phyloP scores from a whole-genome alignment of 1,140 invertebrate genomes.

The Physella acuta region DNA sequence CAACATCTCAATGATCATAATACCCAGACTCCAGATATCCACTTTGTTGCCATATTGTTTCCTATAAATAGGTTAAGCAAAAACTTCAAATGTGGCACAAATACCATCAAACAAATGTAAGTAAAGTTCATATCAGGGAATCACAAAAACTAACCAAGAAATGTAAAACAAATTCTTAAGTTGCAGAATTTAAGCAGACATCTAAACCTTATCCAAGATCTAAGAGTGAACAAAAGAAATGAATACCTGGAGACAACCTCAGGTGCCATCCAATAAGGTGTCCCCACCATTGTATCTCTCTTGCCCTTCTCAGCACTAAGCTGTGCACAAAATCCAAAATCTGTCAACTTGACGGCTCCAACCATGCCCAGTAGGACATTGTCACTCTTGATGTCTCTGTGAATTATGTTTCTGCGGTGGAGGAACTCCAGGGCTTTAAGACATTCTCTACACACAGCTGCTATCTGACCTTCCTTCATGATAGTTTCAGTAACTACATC shows the following conservation, averaged over 20 bases:
- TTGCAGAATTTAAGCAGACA: too few relatives aligned
- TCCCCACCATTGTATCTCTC: constrained; percentile 60
- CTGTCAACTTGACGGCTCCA: constrained; percentile 59
- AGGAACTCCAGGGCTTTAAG: constrained; percentile 95
- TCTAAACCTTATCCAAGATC: background rate
- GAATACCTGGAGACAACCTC: constrained; percentile 55
- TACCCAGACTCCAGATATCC: constrained; percentile 60
- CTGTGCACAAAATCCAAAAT: constrained; percentile 62
- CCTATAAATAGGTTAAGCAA: constrained; percentile 43
- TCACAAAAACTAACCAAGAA: too few relatives aligned
- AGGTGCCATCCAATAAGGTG: constrained; percentile 61
- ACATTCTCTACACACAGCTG: constrained; percentile 89
- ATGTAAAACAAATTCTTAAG: too few relatives aligned
- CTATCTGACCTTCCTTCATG: constrained; percentile 83
- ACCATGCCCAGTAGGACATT: constrained; percentile 60
- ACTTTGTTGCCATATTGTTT: constrained; percentile 60
- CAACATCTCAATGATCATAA: constrained; percentile 62
- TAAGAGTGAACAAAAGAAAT: background rate
- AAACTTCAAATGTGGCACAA: too few relatives aligned
- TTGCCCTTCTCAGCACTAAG: constrained; percentile 52
- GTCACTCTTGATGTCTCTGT: constrained; percentile 66
- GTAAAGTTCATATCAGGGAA: too few relatives aligned
- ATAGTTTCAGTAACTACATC: constrained; percentile 66
- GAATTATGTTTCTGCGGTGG: constrained; percentile 96
- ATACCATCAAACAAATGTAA: too few relatives aligned